Evolutionary conservation across 2,888 invertebrate genomes (phyloP), one percentile per base, ranked within the genome.

Genomic region (Pollenia amentaria): DNA sequence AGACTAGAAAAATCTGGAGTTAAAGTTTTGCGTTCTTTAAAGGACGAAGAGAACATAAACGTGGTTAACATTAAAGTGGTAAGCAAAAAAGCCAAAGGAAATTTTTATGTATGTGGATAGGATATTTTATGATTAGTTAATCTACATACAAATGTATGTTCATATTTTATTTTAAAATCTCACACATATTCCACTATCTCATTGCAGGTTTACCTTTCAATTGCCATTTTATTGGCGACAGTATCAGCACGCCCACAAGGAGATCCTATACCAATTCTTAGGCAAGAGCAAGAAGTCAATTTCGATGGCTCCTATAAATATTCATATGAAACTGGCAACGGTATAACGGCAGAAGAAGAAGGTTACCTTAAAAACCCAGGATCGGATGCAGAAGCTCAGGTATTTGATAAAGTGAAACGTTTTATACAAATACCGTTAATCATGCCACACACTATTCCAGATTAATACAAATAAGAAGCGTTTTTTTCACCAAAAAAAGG

Each of bases 251-350:
- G 91, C 2, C 82, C 82, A n/a, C 93, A 92, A 88, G 91, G 92
- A 77, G 95, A 96, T 87, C 95, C 95, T 1, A 95, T 96, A 46
- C 96, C 96, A 14, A 96, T 96, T 82, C 93, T 96, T 65, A 92
- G 95, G 78, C 96, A 96, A 91, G 95, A 96, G 88, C 95, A 96
- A 89, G 95, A 95, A 90, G 94, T 96, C 21, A 96, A 96, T 89
- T 95, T 95, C 44, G 96, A 96, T 92, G 96, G 96, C 87, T 95
- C 95, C 76, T 93, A 93, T 84, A 93, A 93, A 88, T 93, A 91
- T 84, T 89, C 90, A 79, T 95, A 95, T 87, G 95, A 95, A 92
- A 95, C 95, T 21, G 95, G 94, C 16, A 95, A 95, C 89, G 94
- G 95, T 62, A 95, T 95, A 88, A 91, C 92, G 7, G 95, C 94